Conservation (phyloP, 2,797 vertebrate genomes). For the Danio jaintianensis region DNA sequence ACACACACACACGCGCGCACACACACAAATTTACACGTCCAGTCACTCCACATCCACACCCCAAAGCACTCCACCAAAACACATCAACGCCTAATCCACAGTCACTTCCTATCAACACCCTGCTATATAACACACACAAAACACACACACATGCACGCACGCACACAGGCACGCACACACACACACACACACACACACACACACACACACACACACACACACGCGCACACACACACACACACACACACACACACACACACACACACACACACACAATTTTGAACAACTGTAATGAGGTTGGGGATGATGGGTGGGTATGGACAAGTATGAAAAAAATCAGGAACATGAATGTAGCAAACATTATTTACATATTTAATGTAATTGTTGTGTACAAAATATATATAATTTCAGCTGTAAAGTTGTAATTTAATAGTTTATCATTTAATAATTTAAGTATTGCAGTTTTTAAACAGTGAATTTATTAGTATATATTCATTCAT, state of each 20-base stretch:
- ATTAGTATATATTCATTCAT: too few relatives aligned
- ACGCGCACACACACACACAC: constrained; percentile 28
- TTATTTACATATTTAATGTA: too few relatives aligned
- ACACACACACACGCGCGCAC: too few relatives aligned
- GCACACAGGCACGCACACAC: constrained; percentile 18
- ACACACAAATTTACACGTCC: not conserved
- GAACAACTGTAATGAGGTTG: constrained; percentile 3
- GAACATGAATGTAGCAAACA: too few relatives aligned
- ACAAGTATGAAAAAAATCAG: not conserved
- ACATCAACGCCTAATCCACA: constrained; percentile 27
- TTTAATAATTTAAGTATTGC: too few relatives aligned
- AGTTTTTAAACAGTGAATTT: too few relatives aligned
- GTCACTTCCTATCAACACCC: constrained; percentile 25
- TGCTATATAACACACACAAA: constrained; percentile 4
- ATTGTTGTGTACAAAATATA: too few relatives aligned
- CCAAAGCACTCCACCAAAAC: constrained; percentile 4
- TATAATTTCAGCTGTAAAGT: too few relatives aligned
- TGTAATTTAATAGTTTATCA: too few relatives aligned
- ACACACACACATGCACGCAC: constrained; percentile 12
- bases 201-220: constrained; percentile 1
- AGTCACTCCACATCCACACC: constrained; percentile 2
- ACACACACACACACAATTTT: not conserved
- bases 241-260: constrained; percentile 12
- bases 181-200: not conserved
- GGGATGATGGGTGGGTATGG: not conserved